Conservation (phyloP, 2,797 vertebrate genomes). For the Sus cebifrons region DNA sequence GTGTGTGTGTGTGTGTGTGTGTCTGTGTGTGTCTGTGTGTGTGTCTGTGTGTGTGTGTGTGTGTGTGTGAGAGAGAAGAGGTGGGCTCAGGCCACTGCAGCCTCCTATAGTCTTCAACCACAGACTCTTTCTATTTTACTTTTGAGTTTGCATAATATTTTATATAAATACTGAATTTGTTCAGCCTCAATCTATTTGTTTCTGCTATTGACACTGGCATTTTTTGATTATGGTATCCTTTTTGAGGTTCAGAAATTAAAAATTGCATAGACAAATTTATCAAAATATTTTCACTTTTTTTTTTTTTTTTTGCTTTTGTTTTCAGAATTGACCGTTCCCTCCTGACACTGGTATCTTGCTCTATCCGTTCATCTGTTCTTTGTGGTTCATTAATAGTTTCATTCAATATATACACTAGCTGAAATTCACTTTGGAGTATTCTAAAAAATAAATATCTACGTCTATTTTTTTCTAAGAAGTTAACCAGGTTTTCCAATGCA, state of each 20-base stretch:
- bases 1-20: no score
- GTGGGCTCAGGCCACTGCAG: background rate
- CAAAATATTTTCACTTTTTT: background rate
- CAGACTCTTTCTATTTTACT: background rate
- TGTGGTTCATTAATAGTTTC: background rate
- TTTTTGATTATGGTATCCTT: background rate
- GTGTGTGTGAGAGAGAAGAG: no score
- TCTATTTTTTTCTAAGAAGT: background rate
- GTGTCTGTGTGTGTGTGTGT: background rate
- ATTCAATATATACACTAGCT: background rate
- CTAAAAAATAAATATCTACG: background rate
- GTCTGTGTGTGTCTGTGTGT: no score
- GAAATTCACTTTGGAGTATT: background rate
- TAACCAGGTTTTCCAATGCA: background rate
- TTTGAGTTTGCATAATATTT: background rate
- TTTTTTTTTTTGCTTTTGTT: background rate
- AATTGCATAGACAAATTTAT: background rate
- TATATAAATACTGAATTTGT: background rate
- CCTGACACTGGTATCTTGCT: background rate
- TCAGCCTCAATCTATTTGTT: background rate
- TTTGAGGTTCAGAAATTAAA: background rate
- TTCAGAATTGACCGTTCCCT: background rate
- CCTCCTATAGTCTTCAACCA: background rate
- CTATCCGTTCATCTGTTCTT: no score
- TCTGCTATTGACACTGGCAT: background rate